Conservation (phyloP, 2,113 vertebrate species). For the Mus musculus region DNA sequence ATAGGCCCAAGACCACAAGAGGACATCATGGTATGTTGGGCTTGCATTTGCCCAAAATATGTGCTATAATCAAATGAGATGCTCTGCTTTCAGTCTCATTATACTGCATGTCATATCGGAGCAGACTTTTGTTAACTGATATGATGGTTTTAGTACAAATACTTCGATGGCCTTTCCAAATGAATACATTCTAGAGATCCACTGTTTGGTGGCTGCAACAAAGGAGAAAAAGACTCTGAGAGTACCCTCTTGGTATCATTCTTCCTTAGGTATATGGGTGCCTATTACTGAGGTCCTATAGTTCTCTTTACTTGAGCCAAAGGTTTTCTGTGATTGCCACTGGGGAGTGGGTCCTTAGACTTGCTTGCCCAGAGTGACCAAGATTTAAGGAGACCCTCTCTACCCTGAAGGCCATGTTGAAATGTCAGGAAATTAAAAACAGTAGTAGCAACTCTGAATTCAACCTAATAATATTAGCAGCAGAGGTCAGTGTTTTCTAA, state of each 20-base stretch:
- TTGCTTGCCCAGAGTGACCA: neutral
- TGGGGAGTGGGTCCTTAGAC: neutral
- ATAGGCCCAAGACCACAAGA: neutral
- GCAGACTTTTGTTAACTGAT: neutral
- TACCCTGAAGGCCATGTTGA: neutral
- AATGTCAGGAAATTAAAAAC: neutral
- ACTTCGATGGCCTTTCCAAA: neutral
- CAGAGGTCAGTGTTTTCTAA: neutral
- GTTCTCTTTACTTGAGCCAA: conserved; percentile 19
- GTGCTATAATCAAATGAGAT: neutral
- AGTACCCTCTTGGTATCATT: neutral
- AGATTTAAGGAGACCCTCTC: neutral
- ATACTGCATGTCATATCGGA: neutral
- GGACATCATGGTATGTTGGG: neutral
- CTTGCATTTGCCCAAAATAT: neutral
- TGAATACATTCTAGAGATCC: neutral
- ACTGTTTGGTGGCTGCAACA: neutral
- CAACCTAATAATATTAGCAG: conserved; percentile 12
- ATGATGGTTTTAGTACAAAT: neutral
- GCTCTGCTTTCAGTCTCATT: neutral
- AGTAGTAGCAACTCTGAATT: neutral
- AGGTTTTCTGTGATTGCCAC: neutral
- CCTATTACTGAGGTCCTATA: neutral
- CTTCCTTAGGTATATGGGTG: neutral
- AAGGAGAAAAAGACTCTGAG: neutral